Base-by-base conservation (phyloP, 2,113 vertebrate genomes). In the Monopterus albus region DNA sequence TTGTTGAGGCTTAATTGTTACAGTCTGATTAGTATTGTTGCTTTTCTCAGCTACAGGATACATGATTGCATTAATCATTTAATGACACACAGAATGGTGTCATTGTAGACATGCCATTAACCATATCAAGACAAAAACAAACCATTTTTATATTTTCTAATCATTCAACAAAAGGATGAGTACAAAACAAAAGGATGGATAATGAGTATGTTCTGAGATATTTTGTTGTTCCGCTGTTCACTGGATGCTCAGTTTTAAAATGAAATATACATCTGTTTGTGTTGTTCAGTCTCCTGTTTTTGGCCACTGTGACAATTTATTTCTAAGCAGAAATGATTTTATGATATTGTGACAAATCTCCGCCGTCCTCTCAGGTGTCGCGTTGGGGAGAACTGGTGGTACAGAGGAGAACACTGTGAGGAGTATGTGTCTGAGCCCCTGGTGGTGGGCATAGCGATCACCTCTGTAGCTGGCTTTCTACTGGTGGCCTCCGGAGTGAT, bases 311-410 rank as follows among this genome's bases (percentile, higher is more conserved):
- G 9, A 3, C 8, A 47, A 38, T 15, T 14, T 7, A 11, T 33
- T 33, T 39, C 6, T 6, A 5, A 35, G 2, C 15, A 7, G 12
- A 45, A 39, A 20, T 25, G 0, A 1, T 35, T 33, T 20, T 1
- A 26, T 53, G 0, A 15, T 0, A 5, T 21, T 51, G 38, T 52
- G 25, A 52, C 18, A 47, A 18, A 21, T 26, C 18, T 43, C 21
- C 6, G 4, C 65, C 0, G 5, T 68, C 15, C 10, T 42, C 45
- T 7, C 67, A 97, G 96, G 76, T 97, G 96, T 76, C 95, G 95
- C 1, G 96, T 97, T 0, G 96, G 96, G 49, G 95, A 96, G 78
- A 97, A 98, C 89, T 97, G 97, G 96, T 98, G 97, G 96, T 96
- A 97, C 83, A 87, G 95, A 84, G 96, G 96, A n/a, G 95, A 99